Base-by-base conservation (phyloP, 2,797 vertebrate species). In the Sandelia bainsii region DNA sequence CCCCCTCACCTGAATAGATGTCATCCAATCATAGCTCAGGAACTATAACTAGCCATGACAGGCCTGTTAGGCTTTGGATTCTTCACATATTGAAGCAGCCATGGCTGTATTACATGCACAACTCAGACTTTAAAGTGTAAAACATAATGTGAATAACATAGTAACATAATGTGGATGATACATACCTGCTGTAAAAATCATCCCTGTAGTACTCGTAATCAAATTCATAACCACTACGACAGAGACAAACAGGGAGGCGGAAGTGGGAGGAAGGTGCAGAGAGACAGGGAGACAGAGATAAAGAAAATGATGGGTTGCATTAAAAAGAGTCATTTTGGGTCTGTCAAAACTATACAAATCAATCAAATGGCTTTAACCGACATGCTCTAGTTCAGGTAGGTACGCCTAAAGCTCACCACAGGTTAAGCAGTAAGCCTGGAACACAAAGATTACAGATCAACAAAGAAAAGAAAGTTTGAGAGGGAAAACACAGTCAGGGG, bases 171-270 rank as follows among this genome's bases (percentile, higher is more conserved):
- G 14, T 3, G 32, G 79, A 50, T 17, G 52, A 76, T 62, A 96
- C 97, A 25, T 96, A 99, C 98, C 98, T 93, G 91, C 93, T 98
- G 95, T 99, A 99, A 95, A 99, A 99, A 85, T 99, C 98, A 83
- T 99, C 98, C 90, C 98, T 96, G 96, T 99, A 99, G 96, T 98
- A 99, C 90, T 99, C 98, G 39, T 99, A 99, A 90, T 99, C 98
- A 91, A 99, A 99, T 87, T 99, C 97, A 84, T 98, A 99, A 67
- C 97, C 96, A 34, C 98, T 99, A 85, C 64, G 64, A 76, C 86
- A 69, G 74, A 85, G 25, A 75, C 13, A 67, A 17, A 73, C 11
- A 69, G 20, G 27, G 51, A 75, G 12, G 75, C 0, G 37, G 62
- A 53, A 14, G 14, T 25, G 29, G 37, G 12, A 3, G 17, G 40